A percentile compares a stretch with the other conserved stretches of the same genome.
phyloP scores from a whole-genome alignment of 2,797 vertebrate species.

The Moxostoma hubbsi region DNA sequence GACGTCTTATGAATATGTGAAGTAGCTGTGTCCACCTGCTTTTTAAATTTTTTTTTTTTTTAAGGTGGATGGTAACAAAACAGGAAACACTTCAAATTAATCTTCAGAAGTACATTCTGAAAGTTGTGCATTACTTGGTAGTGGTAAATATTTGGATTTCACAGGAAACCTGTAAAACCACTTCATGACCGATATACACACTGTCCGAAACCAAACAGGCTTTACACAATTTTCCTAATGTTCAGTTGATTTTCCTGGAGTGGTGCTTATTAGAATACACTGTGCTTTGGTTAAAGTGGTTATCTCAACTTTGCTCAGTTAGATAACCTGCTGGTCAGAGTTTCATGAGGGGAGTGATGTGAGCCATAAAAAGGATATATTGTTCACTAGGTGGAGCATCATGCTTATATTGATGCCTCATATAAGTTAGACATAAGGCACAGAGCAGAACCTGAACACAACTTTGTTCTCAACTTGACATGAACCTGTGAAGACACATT shows the following conservation, averaged over 20 bases:
- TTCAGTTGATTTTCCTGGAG: neutral
- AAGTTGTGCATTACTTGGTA: conserved; percentile 1
- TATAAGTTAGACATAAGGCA: too few relatives aligned
- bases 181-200: neutral
- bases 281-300: neutral
- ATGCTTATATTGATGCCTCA: neutral
- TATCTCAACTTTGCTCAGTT: neutral
- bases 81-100: conserved; percentile 3
- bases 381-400: neutral
- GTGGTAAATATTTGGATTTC: conserved; percentile 33
- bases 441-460: neutral
- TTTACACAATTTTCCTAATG: neutral
- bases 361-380: too few relatives aligned
- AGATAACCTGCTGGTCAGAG: too few relatives aligned
- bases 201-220: neutral
- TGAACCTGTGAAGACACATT: too few relatives aligned
- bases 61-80: conserved; percentile 5
- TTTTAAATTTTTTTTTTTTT: conserved; percentile 1
- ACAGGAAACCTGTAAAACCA: conserved; percentile 40
- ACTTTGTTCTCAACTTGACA: neutral
- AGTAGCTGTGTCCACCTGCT: conserved; percentile 37
- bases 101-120: neutral
- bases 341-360: neutral
- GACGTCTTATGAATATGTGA: conserved; percentile 20
- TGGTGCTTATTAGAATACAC: neutral